Base-by-base conservation (phyloP, 2,113 vertebrate species). In the Aptenodytes patagonicus region DNA sequence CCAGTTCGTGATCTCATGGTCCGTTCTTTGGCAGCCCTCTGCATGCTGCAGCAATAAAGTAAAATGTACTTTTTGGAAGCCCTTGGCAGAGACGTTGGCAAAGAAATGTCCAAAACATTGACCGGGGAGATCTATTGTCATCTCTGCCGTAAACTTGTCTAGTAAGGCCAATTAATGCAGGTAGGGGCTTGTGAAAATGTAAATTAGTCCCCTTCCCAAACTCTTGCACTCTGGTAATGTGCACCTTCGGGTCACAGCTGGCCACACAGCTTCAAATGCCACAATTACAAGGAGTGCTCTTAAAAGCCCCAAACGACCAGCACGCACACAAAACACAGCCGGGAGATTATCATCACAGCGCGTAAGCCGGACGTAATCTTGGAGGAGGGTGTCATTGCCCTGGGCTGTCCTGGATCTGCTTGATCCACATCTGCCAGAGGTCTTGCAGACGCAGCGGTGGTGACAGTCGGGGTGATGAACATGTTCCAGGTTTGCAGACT, bases 1-100 rank as follows among this genome's bases (percentile, higher is more conserved):
- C 75, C 92, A 94, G 83, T 4, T 31, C 9, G 8, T 95, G 95
- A 97, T 64, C 92, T 97, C 96, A 95, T 83, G 85, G 60, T 24
- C 86, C 93, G 83, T 29, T 81, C 84, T 87, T 77, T 96, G 94
- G 92, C 95, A 93, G 72, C 42, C 24, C 46, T 92, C 68, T 52
- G 61, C 61, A 58, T 4, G 2, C 85, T 94, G 71, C 79, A 90
- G 79, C 85, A 86, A 19, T 38, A 81, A 92, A 91, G 93, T 42
- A 78, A 93, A 90, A 71, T 51, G 6, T 70, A 32, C 54, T 47
- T 95, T 96, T 87, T 96, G 69, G 79, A 96, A 95, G 77, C 57
- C 72, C 24, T 75, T 89, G 92, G 83, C 64, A 90, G 60, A 70
- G 51, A 44, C 54, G 34, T 72, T 93, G 85, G 83, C 77, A 93